These are phyloP conservation scores for Rhynchonycteris naso DNA, from an alignment of 2,797 vertebrate genomes.

Conservation along the genomic window DNA sequence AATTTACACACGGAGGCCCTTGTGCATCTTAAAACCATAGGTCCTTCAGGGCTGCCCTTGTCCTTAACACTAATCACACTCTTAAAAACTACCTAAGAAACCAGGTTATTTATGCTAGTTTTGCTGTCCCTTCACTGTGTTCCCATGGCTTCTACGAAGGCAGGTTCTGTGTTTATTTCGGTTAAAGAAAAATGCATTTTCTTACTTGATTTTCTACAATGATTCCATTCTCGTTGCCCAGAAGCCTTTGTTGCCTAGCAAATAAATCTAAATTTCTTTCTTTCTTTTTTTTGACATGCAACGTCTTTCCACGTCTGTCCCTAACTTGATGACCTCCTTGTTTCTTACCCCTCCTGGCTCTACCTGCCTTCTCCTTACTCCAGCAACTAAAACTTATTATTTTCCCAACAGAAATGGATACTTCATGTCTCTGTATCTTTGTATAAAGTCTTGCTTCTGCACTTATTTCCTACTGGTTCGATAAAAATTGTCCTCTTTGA, in stretches of 20 bases:
- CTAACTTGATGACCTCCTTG: neutral
- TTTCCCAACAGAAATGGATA: fast-evolving
- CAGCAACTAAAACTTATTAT: neutral
- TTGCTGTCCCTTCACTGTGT: neutral
- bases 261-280: neutral
- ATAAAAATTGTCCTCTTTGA: neutral
- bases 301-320: too few relatives aligned
- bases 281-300: too few relatives aligned
- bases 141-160: neutral
- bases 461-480: too few relatives aligned
- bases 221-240: neutral
- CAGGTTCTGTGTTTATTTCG: neutral
- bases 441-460: neutral
- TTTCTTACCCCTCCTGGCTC: neutral
- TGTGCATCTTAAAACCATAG: neutral
- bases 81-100: neutral
- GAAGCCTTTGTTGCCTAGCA: neutral
- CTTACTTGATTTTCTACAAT: neutral
- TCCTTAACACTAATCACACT: neutral
- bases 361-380: neutral
- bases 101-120: fast-evolving
- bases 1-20: neutral
- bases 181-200: neutral
- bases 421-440: neutral
- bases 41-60: neutral